Evolutionary conservation across 2,113 vertebrate species (phyloP), one percentile per base, ranked within the genome.

Genomic region (Drymodes brunneopygia): DNA sequence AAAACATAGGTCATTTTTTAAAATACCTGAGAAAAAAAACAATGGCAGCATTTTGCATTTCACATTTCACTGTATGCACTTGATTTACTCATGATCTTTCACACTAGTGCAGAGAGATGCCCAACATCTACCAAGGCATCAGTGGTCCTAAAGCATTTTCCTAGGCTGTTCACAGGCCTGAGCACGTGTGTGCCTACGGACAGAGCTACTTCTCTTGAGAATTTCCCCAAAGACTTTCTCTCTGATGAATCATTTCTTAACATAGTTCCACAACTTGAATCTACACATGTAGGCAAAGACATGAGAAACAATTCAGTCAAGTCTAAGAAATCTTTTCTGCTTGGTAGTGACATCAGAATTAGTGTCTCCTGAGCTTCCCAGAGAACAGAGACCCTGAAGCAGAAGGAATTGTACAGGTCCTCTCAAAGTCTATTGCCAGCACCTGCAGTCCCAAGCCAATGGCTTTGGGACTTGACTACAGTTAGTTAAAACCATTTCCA

Each of bases 1-100:
- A 96, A 97, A 97, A 95, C n/a, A 90, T 2, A 92, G 48, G 15
- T 95, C 19, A 65, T 71, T 94, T 95, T 88, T 45, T 10, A 36
- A 74, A 80, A 88, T 36, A 88, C 44, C 51, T 67, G 69, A 92
- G 90, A 4, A 86, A 94, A 64, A 87, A 92, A 85, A 71, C 33
- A 83, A 69, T 2, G 72, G 72, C 79, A 94, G 42, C 60, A 58
- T 75, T 82, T 90, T 58, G 69, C 60, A 84, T 61, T 81, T 85
- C 62, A 56, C 9, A 6, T 75, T 86, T 81, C 80, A 83, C 47
- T 78, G 42, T 1, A 3, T 9, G 4, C 29, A 22, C 36, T 60
- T 60, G 64, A 2, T 58, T 88, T 45, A 28, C 38, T 57, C 31
- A 2, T 14, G 45, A 33, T 18, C 40, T 27, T 56, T 58, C 54